Base-by-base conservation (phyloP, 2,888 invertebrate genomes). In the Junonia oenone region DNA sequence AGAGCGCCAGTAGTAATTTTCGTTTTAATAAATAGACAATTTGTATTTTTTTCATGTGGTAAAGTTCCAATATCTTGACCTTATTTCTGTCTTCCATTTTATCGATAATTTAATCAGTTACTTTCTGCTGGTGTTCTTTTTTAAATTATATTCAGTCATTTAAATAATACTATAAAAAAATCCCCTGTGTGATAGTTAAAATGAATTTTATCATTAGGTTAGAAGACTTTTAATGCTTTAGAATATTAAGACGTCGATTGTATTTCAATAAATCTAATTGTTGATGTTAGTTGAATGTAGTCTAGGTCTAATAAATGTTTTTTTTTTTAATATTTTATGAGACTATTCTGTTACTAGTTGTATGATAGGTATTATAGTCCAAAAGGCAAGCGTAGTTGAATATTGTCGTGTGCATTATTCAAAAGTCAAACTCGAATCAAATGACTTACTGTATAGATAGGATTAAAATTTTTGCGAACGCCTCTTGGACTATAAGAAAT, bases 191-290 rank as follows among this genome's bases (percentile, higher is more conserved):
- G 55, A 62, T 54, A 60, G 55, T 52, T 26, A 26, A 54, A 27
- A 33, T 54, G 58, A 58, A 58, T 56, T 60, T 58, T 62, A 58
- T 58, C 56, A 62, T 56, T 62, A 62, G 58, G 52, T 50, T 58
- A 57, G 50, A 50, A 51, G 38, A 53, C 37, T 57, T 57, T 48
- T 59, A 51, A 59, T 51, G 51, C 51, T 40, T 51, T 57, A 56
- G 43, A 31, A 38, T 48, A 26, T 48, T 53, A 53, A 57, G 56
- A 52, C 15, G 35, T 51, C 27, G 22, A 50, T 38, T 33, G 57
- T 59, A 54, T 38, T 57, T 57, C 35, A 54, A 29, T 40, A 48
- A 51, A 56, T 53, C 49, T 56, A 53, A 59, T 46, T 48, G 57
- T 59, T 59, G 57, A 54, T 59, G 59, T 59, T 59, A 59, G 59